Conservation (phyloP, 2,113 vertebrate genomes). For the Cyanistes caeruleus region DNA sequence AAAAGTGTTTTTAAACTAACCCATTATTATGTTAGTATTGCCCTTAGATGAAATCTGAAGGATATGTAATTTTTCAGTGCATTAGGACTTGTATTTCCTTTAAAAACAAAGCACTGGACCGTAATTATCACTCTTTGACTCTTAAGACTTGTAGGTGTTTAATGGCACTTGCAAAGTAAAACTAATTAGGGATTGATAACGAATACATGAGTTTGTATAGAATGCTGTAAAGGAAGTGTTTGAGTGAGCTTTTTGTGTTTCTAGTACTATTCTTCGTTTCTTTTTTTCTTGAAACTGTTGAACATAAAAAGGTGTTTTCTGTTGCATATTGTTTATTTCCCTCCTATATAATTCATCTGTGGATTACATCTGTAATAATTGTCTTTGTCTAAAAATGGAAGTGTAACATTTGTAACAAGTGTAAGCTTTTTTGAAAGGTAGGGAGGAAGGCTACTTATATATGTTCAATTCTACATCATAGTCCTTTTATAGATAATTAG, state of each 20-base stretch:
- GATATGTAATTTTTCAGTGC: not conserved
- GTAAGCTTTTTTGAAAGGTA: not conserved
- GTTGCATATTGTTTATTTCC: not conserved
- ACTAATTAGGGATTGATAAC: not conserved
- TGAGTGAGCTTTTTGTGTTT: not conserved
- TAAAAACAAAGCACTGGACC: not conserved
- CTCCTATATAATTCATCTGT: not conserved
- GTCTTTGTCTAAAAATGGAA: not conserved
- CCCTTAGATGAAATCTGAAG: not conserved
- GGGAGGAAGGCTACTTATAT: not conserved
- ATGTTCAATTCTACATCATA: not conserved
- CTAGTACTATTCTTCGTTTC: not conserved
- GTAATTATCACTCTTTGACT: not conserved
- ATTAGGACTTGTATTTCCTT: not conserved
- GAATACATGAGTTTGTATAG: not conserved
- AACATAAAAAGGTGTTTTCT: not conserved
- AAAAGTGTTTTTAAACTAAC: not conserved
- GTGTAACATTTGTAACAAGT: not conserved
- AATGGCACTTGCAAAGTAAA: not conserved
- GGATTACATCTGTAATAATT: not conserved
- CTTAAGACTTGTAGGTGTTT: not conserved
- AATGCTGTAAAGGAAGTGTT: not conserved
- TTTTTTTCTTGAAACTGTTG: not conserved
- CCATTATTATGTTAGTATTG: not conserved
- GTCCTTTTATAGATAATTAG: not conserved